phyloP scores from a whole-genome alignment of 2,888 invertebrate genomes.

The Cryptocephalus moraei region DNA sequence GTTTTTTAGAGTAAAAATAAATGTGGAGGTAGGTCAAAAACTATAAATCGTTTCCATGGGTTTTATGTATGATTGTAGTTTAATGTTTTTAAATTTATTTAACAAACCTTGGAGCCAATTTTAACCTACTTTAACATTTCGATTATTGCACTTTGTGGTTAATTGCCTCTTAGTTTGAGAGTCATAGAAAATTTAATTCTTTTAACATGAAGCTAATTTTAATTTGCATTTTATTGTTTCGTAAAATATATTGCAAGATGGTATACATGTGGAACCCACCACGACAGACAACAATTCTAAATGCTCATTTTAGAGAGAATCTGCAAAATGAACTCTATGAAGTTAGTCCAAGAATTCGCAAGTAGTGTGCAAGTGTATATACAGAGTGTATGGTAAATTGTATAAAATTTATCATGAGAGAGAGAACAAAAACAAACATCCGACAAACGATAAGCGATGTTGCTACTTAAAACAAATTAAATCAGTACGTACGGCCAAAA shows the following conservation, averaged over 20 bases:
- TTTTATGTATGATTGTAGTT: too few species aligned
- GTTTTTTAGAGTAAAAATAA: too few species aligned
- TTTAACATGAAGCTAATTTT: not conserved
- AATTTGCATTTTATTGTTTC: constrained; percentile 1
- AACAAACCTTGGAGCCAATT: too few species aligned
- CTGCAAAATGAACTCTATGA: constrained; percentile 29
- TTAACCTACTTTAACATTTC: too few species aligned
- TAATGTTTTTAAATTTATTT: too few species aligned
- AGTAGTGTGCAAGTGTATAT: constrained; percentile 38
- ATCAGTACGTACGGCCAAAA: constrained; percentile 4
- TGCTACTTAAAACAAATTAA: constrained; percentile 9
- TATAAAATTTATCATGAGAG: constrained; percentile 7
- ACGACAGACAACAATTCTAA: constrained; percentile 33
- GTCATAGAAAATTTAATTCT: too few species aligned
- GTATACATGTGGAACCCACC: constrained; percentile 11
- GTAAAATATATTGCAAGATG: constrained; percentile 3
- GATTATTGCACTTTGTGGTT: too few species aligned
- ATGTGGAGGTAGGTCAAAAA: too few species aligned
- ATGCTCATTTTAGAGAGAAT: constrained; percentile 35
- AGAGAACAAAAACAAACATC: too few species aligned
- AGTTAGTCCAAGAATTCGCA: constrained; percentile 28
- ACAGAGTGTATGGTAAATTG: constrained; percentile 27
- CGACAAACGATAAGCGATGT: constrained; percentile 16
- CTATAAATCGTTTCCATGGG: too few species aligned
- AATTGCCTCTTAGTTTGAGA: too few species aligned